These are phyloP conservation scores for Caenorhabditis sp. DNA, from an alignment of 2,888 invertebrate species.

Conservation along the genomic window DNA sequence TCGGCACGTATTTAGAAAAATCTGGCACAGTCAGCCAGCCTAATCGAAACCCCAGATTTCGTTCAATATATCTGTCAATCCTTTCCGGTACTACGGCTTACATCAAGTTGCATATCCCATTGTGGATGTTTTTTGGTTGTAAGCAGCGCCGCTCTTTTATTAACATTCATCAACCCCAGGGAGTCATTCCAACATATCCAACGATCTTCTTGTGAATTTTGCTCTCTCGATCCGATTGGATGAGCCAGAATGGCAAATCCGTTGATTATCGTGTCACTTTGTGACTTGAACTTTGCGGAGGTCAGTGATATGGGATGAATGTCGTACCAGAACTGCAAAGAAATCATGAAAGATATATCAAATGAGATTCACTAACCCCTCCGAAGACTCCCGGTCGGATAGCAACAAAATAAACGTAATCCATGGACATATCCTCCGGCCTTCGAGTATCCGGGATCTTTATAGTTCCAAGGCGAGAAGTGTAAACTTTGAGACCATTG, in stretches of 20 bases:
- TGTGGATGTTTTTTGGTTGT: constrained; percentile 28
- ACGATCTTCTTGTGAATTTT: not conserved
- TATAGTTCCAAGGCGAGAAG: not conserved
- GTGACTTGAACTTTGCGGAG: constrained; percentile 31
- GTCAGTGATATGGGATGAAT: constrained; percentile 21
- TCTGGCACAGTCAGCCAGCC: no score
- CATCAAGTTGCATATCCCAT: constrained; percentile 50
- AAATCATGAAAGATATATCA: not conserved
- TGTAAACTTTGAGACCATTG: not conserved
- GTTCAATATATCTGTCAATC: not conserved
- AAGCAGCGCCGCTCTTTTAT: constrained; percentile 1
- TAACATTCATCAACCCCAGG: constrained; percentile 27
- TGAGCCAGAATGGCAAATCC: constrained; percentile 28
- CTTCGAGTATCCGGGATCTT: not conserved
- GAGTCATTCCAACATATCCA: constrained; percentile 52
- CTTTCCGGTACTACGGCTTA: not conserved
- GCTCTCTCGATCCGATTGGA: not conserved
- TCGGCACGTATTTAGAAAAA: no score
- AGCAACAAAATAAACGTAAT: constrained; percentile 10
- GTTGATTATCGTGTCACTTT: constrained; percentile 1
- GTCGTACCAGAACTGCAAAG: constrained; percentile 21
- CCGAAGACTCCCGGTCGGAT: not conserved
- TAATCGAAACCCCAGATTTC: no score
- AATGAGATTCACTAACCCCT: not conserved
- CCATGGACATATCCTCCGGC: not conserved